A percentile compares a stretch with the other conserved stretches of the same genome.
Evolutionary conservation across 2,113 vertebrate genomes (phyloP).

Genomic region (Sterna hirundo): DNA sequence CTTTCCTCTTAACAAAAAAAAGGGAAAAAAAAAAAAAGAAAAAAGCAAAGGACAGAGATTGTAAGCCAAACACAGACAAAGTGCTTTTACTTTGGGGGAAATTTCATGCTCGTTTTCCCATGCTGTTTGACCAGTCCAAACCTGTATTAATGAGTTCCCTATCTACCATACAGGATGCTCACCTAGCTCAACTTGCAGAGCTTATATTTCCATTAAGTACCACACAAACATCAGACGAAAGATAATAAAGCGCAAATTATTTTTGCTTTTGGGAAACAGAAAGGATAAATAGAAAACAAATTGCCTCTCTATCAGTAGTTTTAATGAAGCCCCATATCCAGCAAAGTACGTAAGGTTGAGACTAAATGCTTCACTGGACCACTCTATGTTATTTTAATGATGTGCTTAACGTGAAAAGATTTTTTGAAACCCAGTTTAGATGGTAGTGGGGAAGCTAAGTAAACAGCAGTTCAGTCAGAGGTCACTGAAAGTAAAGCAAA

Average conservation of each 20-base stretch:
- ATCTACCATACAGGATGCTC: background rate
- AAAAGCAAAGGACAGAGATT: background rate
- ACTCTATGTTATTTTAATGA: conserved; percentile 1
- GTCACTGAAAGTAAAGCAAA: background rate
- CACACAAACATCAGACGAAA: background rate
- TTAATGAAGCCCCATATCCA: background rate
- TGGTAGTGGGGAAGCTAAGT: background rate
- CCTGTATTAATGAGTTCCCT: background rate
- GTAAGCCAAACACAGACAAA: background rate
- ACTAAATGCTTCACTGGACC: background rate
- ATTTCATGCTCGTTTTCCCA: background rate
- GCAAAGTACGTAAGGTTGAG: background rate
- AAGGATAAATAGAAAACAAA: background rate
- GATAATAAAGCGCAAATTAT: background rate
- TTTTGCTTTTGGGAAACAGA: background rate
- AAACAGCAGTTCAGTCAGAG: background rate
- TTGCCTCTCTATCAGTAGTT: background rate
- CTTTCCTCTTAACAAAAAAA: background rate
- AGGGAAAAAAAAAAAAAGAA: background rate
- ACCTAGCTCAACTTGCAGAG: background rate
- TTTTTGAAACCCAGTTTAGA: background rate
- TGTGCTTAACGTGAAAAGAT: background rate
- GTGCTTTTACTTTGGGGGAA: background rate
- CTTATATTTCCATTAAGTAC: background rate
- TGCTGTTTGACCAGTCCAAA: background rate